A percentile compares a stretch with the other conserved stretches of the same genome.
Evolutionary conservation across 2,797 vertebrate species (phyloP).

Genomic region (Hypotaenidia philippensis): DNA sequence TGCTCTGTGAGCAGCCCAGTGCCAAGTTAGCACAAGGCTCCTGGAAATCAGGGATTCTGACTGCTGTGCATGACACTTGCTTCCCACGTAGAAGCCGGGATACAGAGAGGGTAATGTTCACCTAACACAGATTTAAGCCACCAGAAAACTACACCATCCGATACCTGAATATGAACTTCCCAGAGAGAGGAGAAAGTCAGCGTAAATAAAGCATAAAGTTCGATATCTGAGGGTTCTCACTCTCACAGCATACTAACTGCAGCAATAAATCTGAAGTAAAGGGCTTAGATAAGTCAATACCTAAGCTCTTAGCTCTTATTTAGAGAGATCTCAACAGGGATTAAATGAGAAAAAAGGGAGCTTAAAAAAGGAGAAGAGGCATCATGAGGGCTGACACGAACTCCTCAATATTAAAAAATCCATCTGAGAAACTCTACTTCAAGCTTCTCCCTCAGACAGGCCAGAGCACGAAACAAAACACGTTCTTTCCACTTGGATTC

Average conservation of each 20-base stretch:
- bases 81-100: background rate
- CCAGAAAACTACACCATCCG: background rate
- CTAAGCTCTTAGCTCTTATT: constrained; percentile 66
- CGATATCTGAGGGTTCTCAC: constrained; percentile 13
- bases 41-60: background rate
- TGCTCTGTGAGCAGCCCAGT: background rate
- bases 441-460: background rate
- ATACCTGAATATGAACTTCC: background rate
- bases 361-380: constrained; percentile 58
- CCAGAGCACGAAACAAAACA: background rate
- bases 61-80: background rate
- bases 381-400: constrained; percentile 42
- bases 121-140: background rate
- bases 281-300: constrained; percentile 56
- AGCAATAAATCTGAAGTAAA: constrained; percentile 60
- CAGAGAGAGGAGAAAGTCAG: background rate
- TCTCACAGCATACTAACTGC: constrained; percentile 33
- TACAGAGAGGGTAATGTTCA: background rate
- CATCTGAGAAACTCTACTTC: background rate
- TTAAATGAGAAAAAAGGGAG: constrained; percentile 58
- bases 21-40: background rate
- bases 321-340: constrained; percentile 57
- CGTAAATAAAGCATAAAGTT: constrained; percentile 26
- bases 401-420: constrained; percentile 57
- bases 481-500: background rate